phyloP scores from a whole-genome alignment of 2,113 vertebrate species.

The Antechinus stuartii region DNA sequence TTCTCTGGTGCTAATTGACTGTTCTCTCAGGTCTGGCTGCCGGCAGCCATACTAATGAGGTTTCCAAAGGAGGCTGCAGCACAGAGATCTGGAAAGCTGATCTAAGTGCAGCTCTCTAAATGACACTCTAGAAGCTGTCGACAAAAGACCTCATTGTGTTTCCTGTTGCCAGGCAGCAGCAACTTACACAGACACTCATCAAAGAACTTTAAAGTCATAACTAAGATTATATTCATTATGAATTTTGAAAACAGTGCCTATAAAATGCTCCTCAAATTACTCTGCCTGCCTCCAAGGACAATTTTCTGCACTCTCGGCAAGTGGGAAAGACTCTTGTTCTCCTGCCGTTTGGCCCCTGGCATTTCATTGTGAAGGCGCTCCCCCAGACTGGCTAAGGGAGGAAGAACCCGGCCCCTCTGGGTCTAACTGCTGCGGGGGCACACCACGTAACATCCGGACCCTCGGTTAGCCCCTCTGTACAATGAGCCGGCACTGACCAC shows the following conservation, averaged over 20 bases:
- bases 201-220: conserved; percentile 9
- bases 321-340: not conserved
- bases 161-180: not conserved
- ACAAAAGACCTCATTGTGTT: not conserved
- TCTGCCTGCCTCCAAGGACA: not conserved
- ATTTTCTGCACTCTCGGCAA: not conserved
- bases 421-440: not conserved
- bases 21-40: not conserved
- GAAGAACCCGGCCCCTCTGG: too few relatives aligned
- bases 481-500: not conserved
- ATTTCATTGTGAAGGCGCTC: not conserved
- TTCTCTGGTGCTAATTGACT: not conserved
- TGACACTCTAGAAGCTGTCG: not conserved
- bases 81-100: conserved; percentile 23
- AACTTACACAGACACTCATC: conserved; percentile 6
- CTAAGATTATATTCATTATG: not conserved
- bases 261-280: not conserved
- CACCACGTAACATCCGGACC: not conserved
- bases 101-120: conserved; percentile 34
- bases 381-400: rapidly evolving
- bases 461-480: not conserved
- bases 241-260: not conserved
- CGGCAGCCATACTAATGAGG: not conserved
- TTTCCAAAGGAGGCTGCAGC: not conserved
- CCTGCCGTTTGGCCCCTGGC: not conserved